These are phyloP conservation scores for Brachyptera risi DNA, from an alignment of 2,888 invertebrate species.

Conservation along the genomic window DNA sequence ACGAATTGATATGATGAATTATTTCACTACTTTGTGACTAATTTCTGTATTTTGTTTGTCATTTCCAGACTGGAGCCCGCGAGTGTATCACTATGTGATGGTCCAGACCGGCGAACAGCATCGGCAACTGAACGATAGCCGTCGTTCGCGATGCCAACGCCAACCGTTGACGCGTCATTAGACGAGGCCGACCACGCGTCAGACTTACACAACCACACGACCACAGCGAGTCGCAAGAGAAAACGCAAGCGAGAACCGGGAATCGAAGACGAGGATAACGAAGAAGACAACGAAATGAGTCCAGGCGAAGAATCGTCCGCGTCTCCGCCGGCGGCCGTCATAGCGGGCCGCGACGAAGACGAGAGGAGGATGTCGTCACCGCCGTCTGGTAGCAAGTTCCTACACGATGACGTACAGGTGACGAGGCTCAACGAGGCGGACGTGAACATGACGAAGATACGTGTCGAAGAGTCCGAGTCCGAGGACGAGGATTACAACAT, in stretches of 20 bases:
- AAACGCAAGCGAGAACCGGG: constrained; percentile 24
- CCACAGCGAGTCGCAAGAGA: constrained; percentile 30
- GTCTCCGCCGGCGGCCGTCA: constrained; percentile 44
- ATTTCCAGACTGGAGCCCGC: constrained; percentile 37
- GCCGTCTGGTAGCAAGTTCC: constrained; percentile 41
- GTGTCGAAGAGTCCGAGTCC: constrained; percentile 29
- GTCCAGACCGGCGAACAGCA: constrained; percentile 31
- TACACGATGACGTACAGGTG: constrained; percentile 48
- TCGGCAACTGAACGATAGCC: constrained; percentile 33
- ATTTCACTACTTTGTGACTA: no score
- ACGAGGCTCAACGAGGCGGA: constrained; percentile 50
- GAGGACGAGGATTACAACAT: constrained; percentile 23
- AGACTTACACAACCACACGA: constrained; percentile 24
- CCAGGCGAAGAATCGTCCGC: constrained; percentile 60
- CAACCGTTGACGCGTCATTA: constrained; percentile 36
- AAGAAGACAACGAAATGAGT: constrained; percentile 45
- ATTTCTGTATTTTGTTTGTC: background rate
- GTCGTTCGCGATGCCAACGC: constrained; percentile 39
- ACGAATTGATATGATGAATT: no score
- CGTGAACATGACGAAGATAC: constrained; percentile 33
- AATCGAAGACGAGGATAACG: no score
- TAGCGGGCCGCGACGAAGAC: constrained; percentile 38
- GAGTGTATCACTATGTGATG: constrained; percentile 39
- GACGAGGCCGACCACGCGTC: constrained; percentile 28
- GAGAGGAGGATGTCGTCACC: constrained; percentile 40